phyloP scores from a whole-genome alignment of 2,888 invertebrate genomes.

The Drosophila conformis region DNA sequence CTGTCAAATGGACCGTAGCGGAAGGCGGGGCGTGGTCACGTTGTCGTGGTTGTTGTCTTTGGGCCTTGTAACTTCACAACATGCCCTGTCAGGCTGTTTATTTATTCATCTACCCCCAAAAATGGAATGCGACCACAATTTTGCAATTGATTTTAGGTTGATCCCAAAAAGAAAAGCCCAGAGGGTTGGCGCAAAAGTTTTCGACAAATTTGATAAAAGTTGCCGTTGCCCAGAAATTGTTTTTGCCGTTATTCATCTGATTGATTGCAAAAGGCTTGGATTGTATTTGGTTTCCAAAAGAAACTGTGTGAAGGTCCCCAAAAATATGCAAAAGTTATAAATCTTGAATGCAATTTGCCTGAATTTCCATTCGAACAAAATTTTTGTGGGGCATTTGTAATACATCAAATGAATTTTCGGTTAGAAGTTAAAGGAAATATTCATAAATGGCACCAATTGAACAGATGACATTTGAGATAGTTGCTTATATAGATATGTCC shows the following conservation, averaged over 20 bases:
- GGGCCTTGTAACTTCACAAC: slow-evolving; percentile 28
- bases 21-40: not conserved
- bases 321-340: slow-evolving; percentile 43
- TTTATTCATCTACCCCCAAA: slow-evolving; percentile 44
- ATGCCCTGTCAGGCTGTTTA: slow-evolving; percentile 39
- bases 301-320: too few relatives aligned
- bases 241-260: slow-evolving; percentile 29
- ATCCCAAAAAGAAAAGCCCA: not conserved
- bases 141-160: slow-evolving; percentile 12
- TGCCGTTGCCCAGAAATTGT: slow-evolving; percentile 7
- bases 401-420: not conserved
- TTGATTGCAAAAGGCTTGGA: slow-evolving; percentile 39
- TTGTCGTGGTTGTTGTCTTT: slow-evolving; percentile 1
- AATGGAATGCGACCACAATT: slow-evolving; percentile 23
- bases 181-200: slow-evolving; percentile 42
- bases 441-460: not conserved
- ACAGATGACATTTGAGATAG: not conserved
- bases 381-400: slow-evolving; percentile 2
- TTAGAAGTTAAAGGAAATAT: too few relatives aligned
- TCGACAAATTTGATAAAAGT: slow-evolving; percentile 28
- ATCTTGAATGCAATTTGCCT: slow-evolving; percentile 73
- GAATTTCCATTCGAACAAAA: slow-evolving; percentile 11
- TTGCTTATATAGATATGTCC: not conserved
- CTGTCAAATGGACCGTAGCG: not conserved
- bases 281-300: slow-evolving; percentile 23